These are phyloP conservation scores for Oncorhynchus keta DNA, from an alignment of 2,113 vertebrate genomes.

Conservation along the genomic window DNA sequence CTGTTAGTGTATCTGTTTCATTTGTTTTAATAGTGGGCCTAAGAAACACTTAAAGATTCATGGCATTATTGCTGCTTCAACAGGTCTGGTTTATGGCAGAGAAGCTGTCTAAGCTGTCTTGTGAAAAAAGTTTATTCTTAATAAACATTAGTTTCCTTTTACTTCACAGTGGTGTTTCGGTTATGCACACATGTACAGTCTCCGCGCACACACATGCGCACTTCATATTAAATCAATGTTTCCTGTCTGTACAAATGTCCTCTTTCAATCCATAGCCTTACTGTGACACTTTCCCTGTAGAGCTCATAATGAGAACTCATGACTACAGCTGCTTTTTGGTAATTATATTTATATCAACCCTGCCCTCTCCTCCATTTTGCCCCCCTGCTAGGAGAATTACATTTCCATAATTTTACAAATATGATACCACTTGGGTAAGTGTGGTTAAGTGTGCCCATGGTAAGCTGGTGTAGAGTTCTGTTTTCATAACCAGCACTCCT, in stretches of 20 bases:
- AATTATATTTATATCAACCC: slow-evolving; percentile 63
- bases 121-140: slow-evolving; percentile 43
- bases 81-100: slow-evolving; percentile 33
- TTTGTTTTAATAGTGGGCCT: slow-evolving; percentile 12
- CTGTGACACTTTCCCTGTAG: neutral
- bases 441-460: slow-evolving; percentile 60
- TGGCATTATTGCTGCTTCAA: slow-evolving; percentile 57
- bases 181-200: neutral
- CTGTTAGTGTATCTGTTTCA: neutral
- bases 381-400: slow-evolving; percentile 59
- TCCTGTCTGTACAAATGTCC: neutral
- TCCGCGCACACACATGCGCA: neutral
- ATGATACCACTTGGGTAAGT: slow-evolving; percentile 40
- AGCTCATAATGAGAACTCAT: neutral
- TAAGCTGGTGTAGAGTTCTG: slow-evolving; percentile 50
- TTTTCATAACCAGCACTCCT: too few relatives aligned
- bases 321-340: slow-evolving; percentile 21
- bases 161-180: neutral
- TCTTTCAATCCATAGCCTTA: neutral
- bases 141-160: slow-evolving; percentile 67
- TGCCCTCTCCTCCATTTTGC: neutral
- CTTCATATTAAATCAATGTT: neutral
- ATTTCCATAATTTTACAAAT: slow-evolving; percentile 67
- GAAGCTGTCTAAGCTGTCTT: slow-evolving; percentile 34
- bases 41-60: slow-evolving; percentile 29